Base-by-base conservation (phyloP, 2,797 vertebrate species). In the Platyrinchus mystaceus region DNA sequence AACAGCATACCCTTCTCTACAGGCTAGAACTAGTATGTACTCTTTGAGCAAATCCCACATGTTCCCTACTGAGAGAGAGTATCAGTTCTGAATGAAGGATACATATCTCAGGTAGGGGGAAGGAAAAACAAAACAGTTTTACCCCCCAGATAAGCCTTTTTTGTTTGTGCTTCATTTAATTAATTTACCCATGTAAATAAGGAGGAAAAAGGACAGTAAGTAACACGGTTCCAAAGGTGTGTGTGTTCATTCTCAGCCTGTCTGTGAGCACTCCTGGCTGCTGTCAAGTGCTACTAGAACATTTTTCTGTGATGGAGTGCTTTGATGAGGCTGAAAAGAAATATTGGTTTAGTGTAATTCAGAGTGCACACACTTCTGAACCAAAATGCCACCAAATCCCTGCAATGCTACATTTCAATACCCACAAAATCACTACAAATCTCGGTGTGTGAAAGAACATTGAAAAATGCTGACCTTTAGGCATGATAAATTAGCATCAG, bases 51-150 rank as follows among this genome's bases (percentile, higher is more conserved):
- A 84, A 79, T 28, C 53, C 27, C 79, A 83, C 44, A n/a, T 30
- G 18, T 12, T 71, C 55, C 49, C 36, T n/a, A 1, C 7, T 30
- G 55, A 84, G 56, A 27, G 19, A 17, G 5, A 37, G 15, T 39
- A 63, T 44, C 20, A 47, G n/a, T 60, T 68, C 32, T 67, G 58
- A 68, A 43, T 10, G 12, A 6, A 73, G n/a, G 21, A 52, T 10
- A 41, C 2, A 4, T 2, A 5, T 30, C 27, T 44, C 28, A 20
- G 22, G 7, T 24, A 18, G 5, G 0, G 2, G 9, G 20, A 15
- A 34, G 13, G 23, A 18, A n/a, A 47, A 50, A 2, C 22, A 14
- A 34, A 77, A 46, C 3, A 60, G 27, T 62, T 85, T 20, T 55
- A 5, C 64, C 44, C 20, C 34, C 17, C 28, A 27, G n/a, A 5